Conservation (phyloP, 2,113 vertebrate species). For the Phalacrocorax pelagicus region DNA sequence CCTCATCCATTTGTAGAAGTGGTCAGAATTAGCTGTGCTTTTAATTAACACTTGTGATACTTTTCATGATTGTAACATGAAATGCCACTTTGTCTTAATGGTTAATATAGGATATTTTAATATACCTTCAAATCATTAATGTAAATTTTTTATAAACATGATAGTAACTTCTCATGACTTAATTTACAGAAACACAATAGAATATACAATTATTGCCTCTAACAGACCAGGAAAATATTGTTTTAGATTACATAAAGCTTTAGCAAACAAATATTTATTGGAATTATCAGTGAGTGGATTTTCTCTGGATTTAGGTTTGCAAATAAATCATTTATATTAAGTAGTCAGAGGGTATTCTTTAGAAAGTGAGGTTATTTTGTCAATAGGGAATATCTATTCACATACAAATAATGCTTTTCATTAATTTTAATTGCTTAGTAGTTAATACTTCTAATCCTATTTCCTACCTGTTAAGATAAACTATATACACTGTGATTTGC, state of each 20-base stretch:
- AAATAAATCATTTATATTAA: background rate
- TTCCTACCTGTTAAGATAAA: background rate
- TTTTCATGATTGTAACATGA: background rate
- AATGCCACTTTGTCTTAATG: background rate
- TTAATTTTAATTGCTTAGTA: background rate
- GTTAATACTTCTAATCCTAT: background rate
- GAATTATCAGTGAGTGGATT: background rate
- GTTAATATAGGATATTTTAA: background rate
- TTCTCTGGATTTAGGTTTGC: background rate
- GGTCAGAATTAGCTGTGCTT: background rate
- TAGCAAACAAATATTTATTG: background rate
- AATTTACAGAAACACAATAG: background rate
- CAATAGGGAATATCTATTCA: background rate
- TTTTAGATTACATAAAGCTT: background rate
- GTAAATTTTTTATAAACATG: background rate
- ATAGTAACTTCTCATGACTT: background rate
- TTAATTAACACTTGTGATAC: background rate
- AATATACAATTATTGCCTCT: background rate
- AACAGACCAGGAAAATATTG: background rate
- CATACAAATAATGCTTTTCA: background rate
- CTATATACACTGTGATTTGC: background rate
- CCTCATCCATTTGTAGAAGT: background rate
- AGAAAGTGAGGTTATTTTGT: background rate
- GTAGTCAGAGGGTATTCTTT: background rate
- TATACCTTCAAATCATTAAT: background rate